phyloP scores from a whole-genome alignment of 1,140 invertebrate genomes.

The Melitaea cinxia region DNA sequence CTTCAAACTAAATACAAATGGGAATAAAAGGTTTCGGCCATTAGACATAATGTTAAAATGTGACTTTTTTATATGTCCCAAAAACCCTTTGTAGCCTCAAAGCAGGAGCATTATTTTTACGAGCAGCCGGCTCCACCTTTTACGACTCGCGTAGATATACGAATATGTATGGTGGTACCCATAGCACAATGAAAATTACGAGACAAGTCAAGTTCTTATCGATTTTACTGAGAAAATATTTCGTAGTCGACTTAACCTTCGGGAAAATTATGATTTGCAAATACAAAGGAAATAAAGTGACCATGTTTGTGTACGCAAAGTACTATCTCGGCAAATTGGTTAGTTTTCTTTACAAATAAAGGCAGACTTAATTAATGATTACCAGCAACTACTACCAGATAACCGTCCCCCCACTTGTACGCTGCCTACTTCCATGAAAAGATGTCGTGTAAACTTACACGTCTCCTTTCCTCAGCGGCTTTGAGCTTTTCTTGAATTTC shows the following conservation, averaged over 20 bases:
- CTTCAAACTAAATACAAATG: background rate
- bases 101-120: slow-evolving; percentile 34
- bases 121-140: slow-evolving; percentile 26
- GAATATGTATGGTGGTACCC: too few species aligned
- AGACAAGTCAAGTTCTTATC: slow-evolving; percentile 26
- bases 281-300: background rate
- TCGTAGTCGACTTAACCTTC: slow-evolving; percentile 11
- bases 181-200: slow-evolving; percentile 17
- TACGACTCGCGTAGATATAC: slow-evolving; percentile 18
- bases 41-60: slow-evolving; percentile 25
- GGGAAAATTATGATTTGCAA: background rate
- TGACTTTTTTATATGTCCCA: slow-evolving; percentile 33
- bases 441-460: slow-evolving; percentile 82
- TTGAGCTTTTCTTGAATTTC: slow-evolving; percentile 95
- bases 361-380: too few species aligned
- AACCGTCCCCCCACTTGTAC: too few species aligned
- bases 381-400: too few species aligned
- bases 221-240: slow-evolving; percentile 24
- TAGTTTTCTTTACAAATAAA: too few species aligned
- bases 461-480: slow-evolving; percentile 94
- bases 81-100: slow-evolving; percentile 32
- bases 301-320: background rate
- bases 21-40: slow-evolving; percentile 2
- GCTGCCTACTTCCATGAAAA: background rate
- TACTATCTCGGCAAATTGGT: too few species aligned